Evolutionary conservation across 2,113 vertebrate genomes (phyloP).

Genomic region (Nesogale talazaci): DNA sequence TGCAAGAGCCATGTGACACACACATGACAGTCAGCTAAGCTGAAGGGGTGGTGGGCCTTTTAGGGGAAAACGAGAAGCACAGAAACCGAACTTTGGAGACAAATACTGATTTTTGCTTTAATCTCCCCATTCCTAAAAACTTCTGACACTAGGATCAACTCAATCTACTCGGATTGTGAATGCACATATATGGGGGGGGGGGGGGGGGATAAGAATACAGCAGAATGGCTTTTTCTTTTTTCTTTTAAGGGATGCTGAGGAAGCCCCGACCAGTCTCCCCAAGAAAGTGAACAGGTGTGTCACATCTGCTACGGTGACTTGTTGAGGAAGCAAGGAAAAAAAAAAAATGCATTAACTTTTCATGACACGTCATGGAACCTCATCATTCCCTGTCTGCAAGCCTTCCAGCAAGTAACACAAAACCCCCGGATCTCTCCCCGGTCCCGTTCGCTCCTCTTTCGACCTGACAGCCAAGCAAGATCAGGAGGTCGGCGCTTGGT

Average conservation of each 20-base stretch:
- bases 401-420: conserved; percentile 71
- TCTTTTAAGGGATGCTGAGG: not conserved
- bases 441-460: conserved; percentile 42
- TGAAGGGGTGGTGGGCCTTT: conserved; percentile 83
- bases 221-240: not conserved
- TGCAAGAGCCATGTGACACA: conserved; percentile 94
- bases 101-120: conserved; percentile 53
- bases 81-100: conserved; percentile 32
- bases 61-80: conserved; percentile 47
- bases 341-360: conserved; percentile 71
- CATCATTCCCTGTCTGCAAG: conserved; percentile 67
- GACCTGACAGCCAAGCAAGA: conserved; percentile 16
- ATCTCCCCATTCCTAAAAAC: not conserved
- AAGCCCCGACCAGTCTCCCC: conserved; percentile 29
- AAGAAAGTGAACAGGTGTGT: conserved; percentile 58
- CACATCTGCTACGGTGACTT: conserved; percentile 67
- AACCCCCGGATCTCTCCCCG: conserved; percentile 58
- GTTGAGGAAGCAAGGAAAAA: conserved; percentile 63
- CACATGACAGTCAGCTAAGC: conserved; percentile 92
- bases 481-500: not conserved
- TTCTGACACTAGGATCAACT: not conserved
- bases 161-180: conserved; percentile 18
- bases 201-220: not conserved
- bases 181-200: not conserved
- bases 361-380: conserved; percentile 70